Evolutionary conservation across 2,797 vertebrate species (phyloP).

Genomic region (Halcyon leucocephala): DNA sequence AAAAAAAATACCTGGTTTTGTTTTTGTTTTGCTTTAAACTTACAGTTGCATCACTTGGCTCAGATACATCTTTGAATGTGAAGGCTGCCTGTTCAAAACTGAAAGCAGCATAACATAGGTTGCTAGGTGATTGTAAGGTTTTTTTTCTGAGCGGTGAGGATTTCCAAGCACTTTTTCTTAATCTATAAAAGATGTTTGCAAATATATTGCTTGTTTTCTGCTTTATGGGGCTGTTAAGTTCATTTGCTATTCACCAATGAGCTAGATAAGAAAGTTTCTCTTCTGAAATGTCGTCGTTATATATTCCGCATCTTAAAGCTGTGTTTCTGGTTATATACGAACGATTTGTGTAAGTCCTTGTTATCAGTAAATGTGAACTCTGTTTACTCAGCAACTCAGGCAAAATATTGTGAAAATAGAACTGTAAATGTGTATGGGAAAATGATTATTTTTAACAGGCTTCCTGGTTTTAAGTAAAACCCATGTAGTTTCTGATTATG

Average conservation of each 20-base stretch:
- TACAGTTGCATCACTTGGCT: conserved; percentile 60
- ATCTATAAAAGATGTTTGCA: conserved; percentile 3
- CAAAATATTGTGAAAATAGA: conserved; percentile 10
- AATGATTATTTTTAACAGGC: neutral
- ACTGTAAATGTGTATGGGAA: neutral
- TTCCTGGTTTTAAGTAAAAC: conserved; percentile 38
- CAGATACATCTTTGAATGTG: conserved; percentile 65
- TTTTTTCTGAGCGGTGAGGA: conserved; percentile 25
- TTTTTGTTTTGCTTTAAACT: conserved; percentile 70
- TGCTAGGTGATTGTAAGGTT: conserved; percentile 76
- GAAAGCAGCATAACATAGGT: conserved; percentile 75
- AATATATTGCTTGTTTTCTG: neutral
- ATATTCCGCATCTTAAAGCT: neutral
- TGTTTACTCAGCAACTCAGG: conserved; percentile 1
- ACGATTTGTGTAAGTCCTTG: neutral
- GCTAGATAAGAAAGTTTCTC: conserved; percentile 56
- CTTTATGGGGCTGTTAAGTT: neutral
- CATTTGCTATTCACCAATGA: neutral
- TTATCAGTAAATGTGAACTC: conserved; percentile 22
- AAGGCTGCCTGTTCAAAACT: conserved; percentile 70
- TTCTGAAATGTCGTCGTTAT: neutral
- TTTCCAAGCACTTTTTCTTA: conserved; percentile 69
- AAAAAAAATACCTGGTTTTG: conserved; percentile 16
- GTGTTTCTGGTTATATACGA: neutral
- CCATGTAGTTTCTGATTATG: neutral